Percentiles rank a stretch among this genome's conserved stretches.
Conservation (phyloP, 2,888 invertebrate genomes). For the Hedychridium roseum region DNA sequence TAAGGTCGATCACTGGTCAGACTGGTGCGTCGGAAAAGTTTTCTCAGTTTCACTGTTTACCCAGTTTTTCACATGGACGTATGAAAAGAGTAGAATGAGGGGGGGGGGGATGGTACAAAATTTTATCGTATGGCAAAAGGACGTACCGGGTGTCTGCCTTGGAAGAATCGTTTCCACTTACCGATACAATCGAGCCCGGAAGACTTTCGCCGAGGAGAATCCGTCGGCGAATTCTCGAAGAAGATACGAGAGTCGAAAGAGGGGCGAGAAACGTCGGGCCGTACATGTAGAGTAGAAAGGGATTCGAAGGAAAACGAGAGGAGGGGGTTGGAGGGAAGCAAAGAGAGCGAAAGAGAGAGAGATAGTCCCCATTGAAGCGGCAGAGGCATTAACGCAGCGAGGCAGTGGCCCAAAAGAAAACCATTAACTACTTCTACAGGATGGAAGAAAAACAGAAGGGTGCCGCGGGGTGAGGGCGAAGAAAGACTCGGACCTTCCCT, state of each 20-base stretch:
- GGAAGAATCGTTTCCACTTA: constrained; percentile 11
- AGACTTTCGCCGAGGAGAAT: constrained; percentile 10
- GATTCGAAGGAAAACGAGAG: constrained; percentile 1
- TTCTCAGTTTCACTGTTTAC: too few species aligned
- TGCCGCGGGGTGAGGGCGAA: constrained; percentile 20
- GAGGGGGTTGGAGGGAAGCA: constrained; percentile 1
- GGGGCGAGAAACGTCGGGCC: too few species aligned
- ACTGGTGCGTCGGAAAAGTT: not conserved
- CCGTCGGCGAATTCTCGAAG: constrained; percentile 1
- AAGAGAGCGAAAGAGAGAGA: constrained; percentile 15
- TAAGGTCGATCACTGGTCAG: not conserved
- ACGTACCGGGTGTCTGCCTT: constrained; percentile 1
- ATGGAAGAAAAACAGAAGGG: constrained; percentile 53
- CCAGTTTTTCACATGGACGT: too few species aligned
- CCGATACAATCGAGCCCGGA: constrained; percentile 30
- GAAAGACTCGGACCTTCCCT: constrained; percentile 20
- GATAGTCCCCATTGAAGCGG: constrained; percentile 42
- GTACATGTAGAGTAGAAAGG: constrained; percentile 4
- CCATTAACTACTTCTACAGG: constrained; percentile 56
- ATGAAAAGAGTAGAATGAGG: too few species aligned
- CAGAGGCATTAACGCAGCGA: constrained; percentile 46
- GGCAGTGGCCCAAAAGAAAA: constrained; percentile 51
- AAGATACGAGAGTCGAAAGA: too few species aligned
- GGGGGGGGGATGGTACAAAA: too few species aligned
- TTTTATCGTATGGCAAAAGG: constrained; percentile 22